Conservation (phyloP, 2,113 vertebrate species). For the Aegithalos caudatus region DNA sequence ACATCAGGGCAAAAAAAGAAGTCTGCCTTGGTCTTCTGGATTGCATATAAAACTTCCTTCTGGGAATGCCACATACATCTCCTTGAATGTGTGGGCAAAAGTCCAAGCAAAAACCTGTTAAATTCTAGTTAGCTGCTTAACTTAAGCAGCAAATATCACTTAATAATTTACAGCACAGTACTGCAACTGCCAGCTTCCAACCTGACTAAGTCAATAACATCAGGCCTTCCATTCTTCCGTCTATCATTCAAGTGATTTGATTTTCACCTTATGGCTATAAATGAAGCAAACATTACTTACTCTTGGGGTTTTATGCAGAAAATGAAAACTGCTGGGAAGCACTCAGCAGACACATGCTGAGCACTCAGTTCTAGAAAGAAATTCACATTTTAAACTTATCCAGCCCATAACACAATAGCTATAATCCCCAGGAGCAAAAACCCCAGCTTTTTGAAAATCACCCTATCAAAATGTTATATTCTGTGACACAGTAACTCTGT, state of each 20-base stretch:
- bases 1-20: background rate
- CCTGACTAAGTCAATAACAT: background rate
- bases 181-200: background rate
- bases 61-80: background rate
- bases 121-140: background rate
- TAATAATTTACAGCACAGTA: background rate
- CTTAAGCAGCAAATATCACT: background rate
- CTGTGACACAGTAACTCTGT: background rate
- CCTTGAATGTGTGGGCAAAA: background rate
- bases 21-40: background rate
- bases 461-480: background rate
- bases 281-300: background rate
- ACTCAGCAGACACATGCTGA: background rate
- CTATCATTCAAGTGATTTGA: background rate
- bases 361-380: background rate
- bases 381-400: background rate
- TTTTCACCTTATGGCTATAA: background rate
- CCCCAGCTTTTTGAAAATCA: background rate
- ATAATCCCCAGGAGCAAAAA: background rate
- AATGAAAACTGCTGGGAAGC: background rate
- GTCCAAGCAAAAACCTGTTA: background rate
- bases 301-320: background rate
- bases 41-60: background rate
- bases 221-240: background rate
- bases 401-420: background rate